Conservation (phyloP, 1,140 invertebrate genomes). For the Drosophila insularis region DNA sequence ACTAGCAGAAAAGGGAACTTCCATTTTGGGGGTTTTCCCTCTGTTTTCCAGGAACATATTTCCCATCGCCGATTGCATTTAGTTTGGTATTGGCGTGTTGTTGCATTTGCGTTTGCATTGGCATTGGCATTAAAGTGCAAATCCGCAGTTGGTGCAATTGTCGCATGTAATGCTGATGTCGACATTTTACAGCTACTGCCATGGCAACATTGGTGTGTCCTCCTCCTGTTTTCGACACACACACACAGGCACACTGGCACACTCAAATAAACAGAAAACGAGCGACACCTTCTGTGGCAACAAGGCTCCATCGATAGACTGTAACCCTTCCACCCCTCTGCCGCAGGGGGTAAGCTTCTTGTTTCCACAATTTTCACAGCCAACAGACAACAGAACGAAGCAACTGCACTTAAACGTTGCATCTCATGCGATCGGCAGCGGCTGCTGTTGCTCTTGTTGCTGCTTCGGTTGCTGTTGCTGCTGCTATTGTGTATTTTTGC, state of each 20-base stretch:
- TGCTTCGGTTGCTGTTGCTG: not conserved
- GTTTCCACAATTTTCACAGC: conserved; percentile 7
- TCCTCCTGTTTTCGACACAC: conserved; percentile 60
- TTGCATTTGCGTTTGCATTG: conserved; percentile 17
- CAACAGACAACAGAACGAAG: not conserved
- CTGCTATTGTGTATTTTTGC: conserved; percentile 48
- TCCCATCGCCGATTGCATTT: conserved; percentile 52
- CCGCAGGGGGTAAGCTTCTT: conserved; percentile 9
- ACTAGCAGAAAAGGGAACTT: not conserved
- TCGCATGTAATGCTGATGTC: conserved; percentile 77
- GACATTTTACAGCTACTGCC: conserved; percentile 64
- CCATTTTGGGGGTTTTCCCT: not conserved
- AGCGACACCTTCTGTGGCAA: conserved; percentile 75
- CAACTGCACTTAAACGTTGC: conserved; percentile 64
- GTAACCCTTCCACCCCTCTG: not conserved
- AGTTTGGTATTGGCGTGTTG: conserved; percentile 50
- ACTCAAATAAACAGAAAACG: conserved; percentile 7
- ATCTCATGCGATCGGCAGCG: conserved; percentile 60
- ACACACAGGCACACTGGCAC: not conserved
- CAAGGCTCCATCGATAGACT: conserved; percentile 44
- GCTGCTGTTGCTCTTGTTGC: conserved; percentile 27
- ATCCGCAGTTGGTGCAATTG: conserved; percentile 73
- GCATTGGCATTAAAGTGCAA: conserved; percentile 75
- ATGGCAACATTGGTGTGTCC: conserved; percentile 40
- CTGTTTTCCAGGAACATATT: conserved; percentile 42